Evolutionary conservation across 2,888 invertebrate species (phyloP).

Genomic region (Geophilus truncorum): DNA sequence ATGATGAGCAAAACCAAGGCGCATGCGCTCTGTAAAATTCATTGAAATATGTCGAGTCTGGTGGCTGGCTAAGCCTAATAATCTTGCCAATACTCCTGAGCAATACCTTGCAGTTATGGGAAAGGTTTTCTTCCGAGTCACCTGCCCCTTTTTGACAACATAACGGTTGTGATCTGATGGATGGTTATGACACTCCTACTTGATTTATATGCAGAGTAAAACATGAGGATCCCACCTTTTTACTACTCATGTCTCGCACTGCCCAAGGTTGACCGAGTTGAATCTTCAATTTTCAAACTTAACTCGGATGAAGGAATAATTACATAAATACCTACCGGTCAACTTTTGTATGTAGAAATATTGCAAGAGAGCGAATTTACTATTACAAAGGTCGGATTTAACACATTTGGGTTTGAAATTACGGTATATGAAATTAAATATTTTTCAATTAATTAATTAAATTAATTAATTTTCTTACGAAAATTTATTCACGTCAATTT

Average conservation of each 20-base stretch:
- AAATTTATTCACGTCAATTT: too few species aligned
- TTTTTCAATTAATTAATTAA: too few species aligned
- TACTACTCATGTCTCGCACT: not conserved
- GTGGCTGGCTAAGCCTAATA: not conserved
- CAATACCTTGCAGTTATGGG: not conserved
- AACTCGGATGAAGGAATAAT: not conserved
- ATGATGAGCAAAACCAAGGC: constrained; percentile 15
- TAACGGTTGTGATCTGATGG: constrained; percentile 2
- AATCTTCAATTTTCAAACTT: not conserved
- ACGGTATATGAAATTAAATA: too few species aligned
- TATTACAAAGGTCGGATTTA: too few species aligned
- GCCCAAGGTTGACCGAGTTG: not conserved
- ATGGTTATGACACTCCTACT: not conserved
- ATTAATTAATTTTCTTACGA: too few species aligned
- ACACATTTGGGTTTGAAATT: too few species aligned
- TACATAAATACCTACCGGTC: not conserved
- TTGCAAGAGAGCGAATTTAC: too few species aligned
- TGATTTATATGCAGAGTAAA: constrained; percentile 20
- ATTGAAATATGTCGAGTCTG: not conserved
- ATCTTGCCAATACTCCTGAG: constrained; percentile 12
- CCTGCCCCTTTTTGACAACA: constrained; percentile 6
- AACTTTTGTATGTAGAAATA: too few species aligned
- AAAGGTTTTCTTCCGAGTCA: not conserved
- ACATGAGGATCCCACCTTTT: not conserved
- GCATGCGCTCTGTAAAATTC: not conserved